Evolutionary conservation across 1,140 invertebrate species (phyloP), one percentile per base, ranked within the genome.

Genomic region (Leucophenga varia): DNA sequence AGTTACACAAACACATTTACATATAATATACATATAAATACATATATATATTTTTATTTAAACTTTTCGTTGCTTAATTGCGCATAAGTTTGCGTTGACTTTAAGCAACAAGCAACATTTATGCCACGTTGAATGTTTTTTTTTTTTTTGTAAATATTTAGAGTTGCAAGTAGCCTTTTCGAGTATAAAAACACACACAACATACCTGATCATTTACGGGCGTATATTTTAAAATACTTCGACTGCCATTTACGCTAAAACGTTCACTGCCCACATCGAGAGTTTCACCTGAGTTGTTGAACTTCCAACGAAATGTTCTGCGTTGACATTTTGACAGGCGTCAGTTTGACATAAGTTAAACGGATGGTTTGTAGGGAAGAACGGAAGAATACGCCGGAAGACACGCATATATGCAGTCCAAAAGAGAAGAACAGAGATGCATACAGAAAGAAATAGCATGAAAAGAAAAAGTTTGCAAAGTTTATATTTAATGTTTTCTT

Each of bases 201-300:
- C 30, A 19, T 36, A 75, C 70, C 48, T 86, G 72, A 72, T 86
- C 84, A 10, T 82, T 81, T 28, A 85, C 81, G 2, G 85, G 85
- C n/a, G 84, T 85, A 61, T 87, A 88, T 80, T 82, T 81, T 38
- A 88, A 79, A 54, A 85, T 80, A 61, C 82, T 85, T 37, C 81
- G 79, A 54, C 83, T 84, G 48, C 85, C 85, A 64, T 84, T 86
- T 55, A 81, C 82, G 19, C 81, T 84, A 77, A 83, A 90, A 43
- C 85, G 76, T 69, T 87, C 86, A 14, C 83, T 81, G 41, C 85
- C 83, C 38, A 91, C 84, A 72, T 91, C 87, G 37, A 90, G 75
- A 18, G 88, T 90, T 75, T 91, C 88, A 9, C 86, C 86, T 13
- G 89, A 91, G 77, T 91, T 92, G 79, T 93, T 93, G 78, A 93